Evolutionary conservation across 2,113 vertebrate species (phyloP), one percentile per base, ranked within the genome.

Genomic region (Calcarius ornatus): DNA sequence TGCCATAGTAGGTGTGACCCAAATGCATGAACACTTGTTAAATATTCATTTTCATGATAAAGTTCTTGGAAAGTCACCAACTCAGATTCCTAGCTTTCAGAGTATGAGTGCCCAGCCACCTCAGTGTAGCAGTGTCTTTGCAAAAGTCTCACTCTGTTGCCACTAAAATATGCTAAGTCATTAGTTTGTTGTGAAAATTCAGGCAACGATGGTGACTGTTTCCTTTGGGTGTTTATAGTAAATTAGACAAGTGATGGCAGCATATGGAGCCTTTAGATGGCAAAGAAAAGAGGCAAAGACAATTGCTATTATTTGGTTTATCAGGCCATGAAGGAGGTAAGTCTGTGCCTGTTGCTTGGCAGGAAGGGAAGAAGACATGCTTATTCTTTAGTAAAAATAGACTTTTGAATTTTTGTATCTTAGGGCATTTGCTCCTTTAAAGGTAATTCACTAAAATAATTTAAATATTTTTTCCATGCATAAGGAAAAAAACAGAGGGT

Each of bases 151-250:
- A 30, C 14, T 86, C 16, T 23, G 4, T 11, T 66, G 60, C 15
- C 6, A 9, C 33, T 64, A 54, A 91, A 20, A 50, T 30, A 33
- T 21, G 13, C 25, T 37, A 75, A 81, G n/a, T 82, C 53, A 33
- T 51, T 35, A 13, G 11, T 57, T 64, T 13, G 7, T 15, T n/a
- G 13, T 38, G 47, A 77, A 86, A 86, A 80, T 24, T 21, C 23
- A 78, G 54, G 12, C 37, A 73, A 9, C 0, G 0, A 31, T 31
- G 25, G 5, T 1, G 11, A 31, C 43, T 53, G 28, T 53, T 80
- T 68, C 63, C 33, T 69, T 82, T n/a, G 64, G 5, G 9, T 79
- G 27, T 38, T 84, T 65, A 45, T 37, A 51, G 38, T 30, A 63
- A 77, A 63, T 75, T 31, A 89, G 27, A 64, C 6, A 56, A 81